Evolutionary conservation across 1,140 invertebrate species (phyloP).

Genomic region (Eriosoma lanigerum): DNA sequence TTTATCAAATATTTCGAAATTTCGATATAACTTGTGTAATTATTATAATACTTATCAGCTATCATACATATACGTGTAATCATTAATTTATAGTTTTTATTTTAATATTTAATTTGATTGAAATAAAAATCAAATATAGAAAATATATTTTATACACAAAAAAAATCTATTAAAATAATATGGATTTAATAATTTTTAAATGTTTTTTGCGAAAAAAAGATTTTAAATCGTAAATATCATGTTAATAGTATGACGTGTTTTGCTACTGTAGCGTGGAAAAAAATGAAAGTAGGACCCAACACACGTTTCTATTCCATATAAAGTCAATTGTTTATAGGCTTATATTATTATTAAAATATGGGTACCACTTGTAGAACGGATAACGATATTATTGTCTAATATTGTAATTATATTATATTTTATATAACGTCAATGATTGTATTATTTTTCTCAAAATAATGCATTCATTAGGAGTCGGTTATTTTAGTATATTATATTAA

Average conservation of each 20-base stretch:
- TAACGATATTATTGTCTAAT: not conserved
- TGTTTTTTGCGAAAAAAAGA: too few species aligned
- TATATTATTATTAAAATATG: not conserved
- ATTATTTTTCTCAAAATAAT: too few species aligned
- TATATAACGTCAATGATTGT: not conserved
- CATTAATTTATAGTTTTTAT: too few species aligned
- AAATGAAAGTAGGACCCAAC: conserved; percentile 1
- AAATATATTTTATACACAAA: not conserved
- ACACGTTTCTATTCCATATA: conserved; percentile 11
- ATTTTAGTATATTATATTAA: too few species aligned
- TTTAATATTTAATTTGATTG: not conserved
- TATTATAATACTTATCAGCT: too few species aligned
- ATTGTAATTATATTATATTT: not conserved
- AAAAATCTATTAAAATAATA: not conserved
- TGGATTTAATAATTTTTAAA: not conserved
- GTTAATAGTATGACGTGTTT: not conserved
- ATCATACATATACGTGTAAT: too few species aligned
- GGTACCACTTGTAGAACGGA: not conserved
- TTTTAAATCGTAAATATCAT: too few species aligned
- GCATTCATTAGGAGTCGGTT: too few species aligned
- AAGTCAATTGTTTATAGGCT: not conserved
- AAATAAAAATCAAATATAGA: not conserved
- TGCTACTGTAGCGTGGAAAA: not conserved
- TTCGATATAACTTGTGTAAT: too few species aligned
- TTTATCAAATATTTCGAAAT: too few species aligned